phyloP scores from a whole-genome alignment of 2,797 vertebrate species.

The Melanotaenia parkinsoni region DNA sequence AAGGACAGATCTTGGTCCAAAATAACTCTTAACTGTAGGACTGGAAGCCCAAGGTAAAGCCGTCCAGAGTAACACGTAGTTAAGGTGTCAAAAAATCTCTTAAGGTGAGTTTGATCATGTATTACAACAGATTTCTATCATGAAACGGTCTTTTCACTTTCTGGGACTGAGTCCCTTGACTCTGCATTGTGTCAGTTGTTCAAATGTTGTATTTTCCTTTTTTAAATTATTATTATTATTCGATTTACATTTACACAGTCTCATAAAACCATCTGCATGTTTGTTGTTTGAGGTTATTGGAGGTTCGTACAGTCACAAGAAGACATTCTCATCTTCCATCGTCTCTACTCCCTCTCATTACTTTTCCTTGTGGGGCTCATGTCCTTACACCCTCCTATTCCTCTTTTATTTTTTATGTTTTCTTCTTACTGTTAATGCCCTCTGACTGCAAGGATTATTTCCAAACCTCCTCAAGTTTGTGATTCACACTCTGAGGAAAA shows the following conservation, averaged over 20 bases:
- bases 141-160: neutral
- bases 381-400: slow-evolving; percentile 51
- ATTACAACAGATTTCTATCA: neutral
- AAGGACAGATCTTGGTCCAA: neutral
- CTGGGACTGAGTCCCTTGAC: too few species aligned
- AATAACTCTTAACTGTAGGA: neutral
- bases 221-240: neutral
- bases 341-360: slow-evolving; percentile 54
- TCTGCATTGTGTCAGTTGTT: too few species aligned
- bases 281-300: slow-evolving; percentile 35
- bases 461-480: slow-evolving; percentile 39
- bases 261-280: slow-evolving; percentile 13
- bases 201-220: too few species aligned
- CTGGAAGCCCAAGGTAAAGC: neutral
- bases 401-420: neutral
- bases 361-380: slow-evolving; percentile 44
- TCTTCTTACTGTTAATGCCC: slow-evolving; percentile 34
- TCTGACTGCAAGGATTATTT: slow-evolving; percentile 51
- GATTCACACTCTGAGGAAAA: slow-evolving; percentile 32
- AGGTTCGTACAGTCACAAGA: slow-evolving; percentile 50
- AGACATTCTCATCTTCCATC: slow-evolving; percentile 51
- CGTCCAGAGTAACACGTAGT: neutral
- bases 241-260: neutral
- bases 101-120: neutral
- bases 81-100: neutral